Percentiles rank a stretch among this genome's conserved stretches.
Evolutionary conservation across 2,113 vertebrate genomes (phyloP).

Genomic region (Etheostoma cragini): DNA sequence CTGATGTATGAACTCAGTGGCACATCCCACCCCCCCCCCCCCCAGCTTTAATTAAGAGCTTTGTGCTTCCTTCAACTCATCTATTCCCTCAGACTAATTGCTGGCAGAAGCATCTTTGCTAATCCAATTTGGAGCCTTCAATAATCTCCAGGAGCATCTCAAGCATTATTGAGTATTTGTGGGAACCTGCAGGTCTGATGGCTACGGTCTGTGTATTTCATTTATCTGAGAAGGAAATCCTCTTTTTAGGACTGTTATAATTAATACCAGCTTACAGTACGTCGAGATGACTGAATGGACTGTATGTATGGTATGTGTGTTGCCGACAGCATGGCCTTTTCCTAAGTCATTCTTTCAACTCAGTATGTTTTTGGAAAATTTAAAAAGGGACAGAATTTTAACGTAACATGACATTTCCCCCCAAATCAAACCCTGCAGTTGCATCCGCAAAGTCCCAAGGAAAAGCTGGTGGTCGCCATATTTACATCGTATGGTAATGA

Average conservation of each 20-base stretch:
- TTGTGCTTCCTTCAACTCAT: constrained; percentile 66
- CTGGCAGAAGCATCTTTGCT: constrained; percentile 59
- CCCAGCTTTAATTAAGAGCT: constrained; percentile 68
- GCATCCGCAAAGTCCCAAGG: not conserved
- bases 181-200: constrained; percentile 46
- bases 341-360: not conserved
- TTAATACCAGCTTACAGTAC: not conserved
- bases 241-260: constrained; percentile 26
- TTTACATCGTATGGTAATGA: not conserved
- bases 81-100: constrained; percentile 67
- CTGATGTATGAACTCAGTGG: constrained; percentile 45
- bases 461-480: not conserved
- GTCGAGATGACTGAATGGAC: not conserved
- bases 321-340: not conserved
- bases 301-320: not conserved
- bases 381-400: not conserved
- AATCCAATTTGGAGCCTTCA: constrained; percentile 72
- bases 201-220: constrained; percentile 34
- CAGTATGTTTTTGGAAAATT: not conserved
- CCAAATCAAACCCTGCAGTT: not conserved
- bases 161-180: constrained; percentile 48
- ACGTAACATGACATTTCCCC: not conserved
- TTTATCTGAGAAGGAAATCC: constrained; percentile 34
- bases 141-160: constrained; percentile 63
- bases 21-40: not conserved